Evolutionary conservation across 1,140 invertebrate species (phyloP).

Genomic region (Papilio aristodemus): DNA sequence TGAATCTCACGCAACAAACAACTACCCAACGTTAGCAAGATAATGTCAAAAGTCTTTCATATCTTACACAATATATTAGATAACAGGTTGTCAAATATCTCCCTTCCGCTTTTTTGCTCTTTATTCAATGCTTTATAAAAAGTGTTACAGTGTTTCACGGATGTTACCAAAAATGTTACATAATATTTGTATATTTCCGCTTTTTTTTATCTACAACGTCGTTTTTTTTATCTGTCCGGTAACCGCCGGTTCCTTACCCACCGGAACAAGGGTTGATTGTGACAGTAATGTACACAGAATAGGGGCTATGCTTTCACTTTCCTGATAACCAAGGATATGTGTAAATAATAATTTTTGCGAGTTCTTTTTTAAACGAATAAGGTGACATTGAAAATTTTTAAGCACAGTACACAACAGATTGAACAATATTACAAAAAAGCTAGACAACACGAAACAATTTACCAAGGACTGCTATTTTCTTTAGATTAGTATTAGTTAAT

Average conservation of each 20-base stretch:
- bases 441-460: no score
- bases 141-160: not conserved
- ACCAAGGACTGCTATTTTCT: no score
- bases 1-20: not conserved
- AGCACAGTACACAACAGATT: no score
- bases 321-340: not conserved
- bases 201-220: constrained; percentile 16
- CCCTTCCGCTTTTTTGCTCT: no score
- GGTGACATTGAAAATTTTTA: no score
- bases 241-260: not conserved
- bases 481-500: no score
- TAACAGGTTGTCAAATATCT: no score
- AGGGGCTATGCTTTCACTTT: not conserved
- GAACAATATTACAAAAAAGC: no score
- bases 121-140: no score
- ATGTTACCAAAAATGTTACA: constrained; percentile 8
- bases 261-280: constrained; percentile 8
- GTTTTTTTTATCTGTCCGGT: not conserved
- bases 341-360: not conserved
- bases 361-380: no score
- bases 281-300: not conserved
- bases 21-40: not conserved
- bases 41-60: constrained; percentile 3
- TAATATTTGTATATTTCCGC: constrained; percentile 4
- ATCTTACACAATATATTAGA: not conserved